Conservation (phyloP, 2,888 invertebrate genomes). For the Phengaris alcon region DNA sequence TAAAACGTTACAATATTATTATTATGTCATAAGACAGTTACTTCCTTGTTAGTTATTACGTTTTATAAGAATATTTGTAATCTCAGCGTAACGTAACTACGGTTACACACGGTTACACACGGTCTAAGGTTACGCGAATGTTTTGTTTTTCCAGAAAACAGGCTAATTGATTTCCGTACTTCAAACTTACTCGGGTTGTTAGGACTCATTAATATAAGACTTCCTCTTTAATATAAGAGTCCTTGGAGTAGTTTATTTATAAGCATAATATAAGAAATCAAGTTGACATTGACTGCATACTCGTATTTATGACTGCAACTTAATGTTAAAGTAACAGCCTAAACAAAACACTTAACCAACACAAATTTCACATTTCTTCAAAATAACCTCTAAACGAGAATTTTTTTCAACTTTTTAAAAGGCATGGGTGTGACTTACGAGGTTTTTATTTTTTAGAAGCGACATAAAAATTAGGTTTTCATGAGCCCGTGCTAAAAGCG, state of each 20-base stretch:
- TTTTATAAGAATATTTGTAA: too few species aligned
- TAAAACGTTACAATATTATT: too few species aligned
- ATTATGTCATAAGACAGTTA: too few species aligned
- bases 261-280: too few species aligned
- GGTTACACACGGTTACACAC: too few species aligned
- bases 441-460: conserved; percentile 30
- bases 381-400: not conserved
- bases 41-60: too few species aligned
- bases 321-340: not conserved
- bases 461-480: conserved; percentile 56
- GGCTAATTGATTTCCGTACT: not conserved
- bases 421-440: conserved; percentile 24
- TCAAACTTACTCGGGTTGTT: not conserved
- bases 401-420: conserved; percentile 17
- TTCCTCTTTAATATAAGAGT: not conserved
- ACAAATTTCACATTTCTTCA: not conserved
- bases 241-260: too few species aligned
- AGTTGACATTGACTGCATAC: too few species aligned
- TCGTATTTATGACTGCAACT: too few species aligned
- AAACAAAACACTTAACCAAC: not conserved
- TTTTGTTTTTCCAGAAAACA: too few species aligned
- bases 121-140: too few species aligned
- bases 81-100: too few species aligned
- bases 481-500: conserved; percentile 49
- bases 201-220: not conserved